phyloP scores from a whole-genome alignment of 2,888 invertebrate genomes.

The Syrista parreyssii region DNA sequence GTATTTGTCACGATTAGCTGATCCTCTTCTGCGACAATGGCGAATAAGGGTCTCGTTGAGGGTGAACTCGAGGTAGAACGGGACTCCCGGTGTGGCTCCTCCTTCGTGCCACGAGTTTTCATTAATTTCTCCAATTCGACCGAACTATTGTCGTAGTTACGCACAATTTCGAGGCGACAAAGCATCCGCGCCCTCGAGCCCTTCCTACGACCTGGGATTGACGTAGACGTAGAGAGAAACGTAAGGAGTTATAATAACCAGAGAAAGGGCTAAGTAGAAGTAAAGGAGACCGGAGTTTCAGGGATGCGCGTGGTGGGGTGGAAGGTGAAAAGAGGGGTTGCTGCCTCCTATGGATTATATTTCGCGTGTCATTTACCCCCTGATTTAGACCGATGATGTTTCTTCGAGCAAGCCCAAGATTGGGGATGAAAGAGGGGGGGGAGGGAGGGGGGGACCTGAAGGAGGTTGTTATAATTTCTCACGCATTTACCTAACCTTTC shows the following conservation, averaged over 20 bases:
- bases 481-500: neutral
- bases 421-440: no score
- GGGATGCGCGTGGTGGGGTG: conserved; percentile 5
- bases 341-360: conserved; percentile 45
- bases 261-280: conserved; percentile 31
- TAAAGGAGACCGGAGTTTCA: conserved; percentile 15
- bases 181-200: conserved; percentile 31
- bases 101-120: conserved; percentile 45
- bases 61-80: conserved; percentile 9
- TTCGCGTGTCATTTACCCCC: conserved; percentile 54
- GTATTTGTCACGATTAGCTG: conserved; percentile 65
- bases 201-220: conserved; percentile 38
- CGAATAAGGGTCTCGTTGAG: conserved; percentile 6
- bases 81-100: neutral
- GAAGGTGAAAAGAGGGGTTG: neutral
- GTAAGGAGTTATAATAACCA: conserved; percentile 44
- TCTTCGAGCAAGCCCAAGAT: neutral
- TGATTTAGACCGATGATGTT: conserved; percentile 40
- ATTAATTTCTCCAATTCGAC: conserved; percentile 60
- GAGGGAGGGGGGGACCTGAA: no score
- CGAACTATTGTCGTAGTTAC: conserved; percentile 61
- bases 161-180: conserved; percentile 60
- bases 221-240: conserved; percentile 40
- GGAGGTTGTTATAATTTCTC: neutral
- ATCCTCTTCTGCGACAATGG: conserved; percentile 40